Evolutionary conservation across 2,888 invertebrate species (phyloP).

Genomic region (Junonia oenone): DNA sequence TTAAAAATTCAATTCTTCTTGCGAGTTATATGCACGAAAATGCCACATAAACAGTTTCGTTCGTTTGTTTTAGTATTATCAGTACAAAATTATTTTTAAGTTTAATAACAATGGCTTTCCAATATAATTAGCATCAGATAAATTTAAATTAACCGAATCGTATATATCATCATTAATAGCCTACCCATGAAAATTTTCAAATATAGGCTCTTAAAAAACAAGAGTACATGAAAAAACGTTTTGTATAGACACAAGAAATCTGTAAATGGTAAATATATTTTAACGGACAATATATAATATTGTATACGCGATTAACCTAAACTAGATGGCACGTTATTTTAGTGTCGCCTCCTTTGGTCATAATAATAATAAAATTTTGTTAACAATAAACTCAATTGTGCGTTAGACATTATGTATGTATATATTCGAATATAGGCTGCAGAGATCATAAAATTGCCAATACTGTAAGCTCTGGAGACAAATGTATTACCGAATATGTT

Average conservation of each 20-base stretch:
- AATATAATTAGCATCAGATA: conserved; percentile 40
- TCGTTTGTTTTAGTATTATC: conserved; percentile 51
- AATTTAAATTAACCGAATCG: conserved; percentile 41
- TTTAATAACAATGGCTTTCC: conserved; percentile 50
- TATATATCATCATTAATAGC: conserved; percentile 43
- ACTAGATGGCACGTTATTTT: conserved; percentile 79
- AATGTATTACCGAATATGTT: conserved; percentile 15
- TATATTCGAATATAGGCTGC: conserved; percentile 44
- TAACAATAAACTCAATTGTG: conserved; percentile 71
- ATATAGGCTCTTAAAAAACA: conserved; percentile 81
- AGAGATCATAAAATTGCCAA: conserved; percentile 29
- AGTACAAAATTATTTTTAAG: conserved; percentile 66
- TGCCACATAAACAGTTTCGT: conserved; percentile 58
- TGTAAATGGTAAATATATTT: conserved; percentile 81
- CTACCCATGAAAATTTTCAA: conserved; percentile 60
- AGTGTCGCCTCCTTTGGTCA: conserved; percentile 78
- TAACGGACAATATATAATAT: conserved; percentile 81
- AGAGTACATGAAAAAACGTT: conserved; percentile 79
- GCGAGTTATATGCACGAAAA: conserved; percentile 50
- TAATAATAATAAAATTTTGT: conserved; percentile 52
- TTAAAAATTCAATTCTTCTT: conserved; percentile 14
- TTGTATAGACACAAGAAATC: conserved; percentile 80
- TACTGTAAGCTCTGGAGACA: conserved; percentile 38
- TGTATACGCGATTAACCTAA: conserved; percentile 81
- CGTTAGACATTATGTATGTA: conserved; percentile 46